Percentiles rank a stretch among this genome's conserved stretches.
These are phyloP conservation scores for Daktulosphaira vitifoliae DNA, from an alignment of 1,140 invertebrate species.

Conservation along the genomic window DNA sequence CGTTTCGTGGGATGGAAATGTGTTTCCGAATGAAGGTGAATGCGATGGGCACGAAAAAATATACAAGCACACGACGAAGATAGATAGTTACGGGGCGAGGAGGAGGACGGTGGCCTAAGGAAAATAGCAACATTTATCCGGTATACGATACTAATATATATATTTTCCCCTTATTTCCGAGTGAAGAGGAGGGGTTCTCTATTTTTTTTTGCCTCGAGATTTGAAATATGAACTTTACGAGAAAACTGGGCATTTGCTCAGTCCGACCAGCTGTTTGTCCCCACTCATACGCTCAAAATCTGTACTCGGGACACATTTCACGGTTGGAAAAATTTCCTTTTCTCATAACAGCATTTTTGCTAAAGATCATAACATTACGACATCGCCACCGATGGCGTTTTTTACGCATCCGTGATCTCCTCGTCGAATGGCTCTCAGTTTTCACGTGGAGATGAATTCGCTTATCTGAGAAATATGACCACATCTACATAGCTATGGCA, in stretches of 20 bases:
- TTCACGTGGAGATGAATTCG: no score
- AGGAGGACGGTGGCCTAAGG: neutral
- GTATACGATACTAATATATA: neutral
- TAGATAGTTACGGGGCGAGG: neutral
- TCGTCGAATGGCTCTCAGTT: neutral
- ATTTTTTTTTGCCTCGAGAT: neutral
- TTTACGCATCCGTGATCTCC: constrained; percentile 4
- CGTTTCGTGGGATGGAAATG: constrained; percentile 5
- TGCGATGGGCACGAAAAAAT: neutral
- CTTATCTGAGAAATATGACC: no score
- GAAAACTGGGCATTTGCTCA: constrained; percentile 17
- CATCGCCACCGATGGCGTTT: neutral
- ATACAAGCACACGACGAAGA: neutral
- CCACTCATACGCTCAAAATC: neutral
- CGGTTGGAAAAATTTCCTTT: neutral
- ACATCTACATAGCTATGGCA: no score
- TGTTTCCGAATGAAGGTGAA: constrained; percentile 1
- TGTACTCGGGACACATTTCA: neutral
- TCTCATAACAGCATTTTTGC: no score
- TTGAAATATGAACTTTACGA: constrained; percentile 21
- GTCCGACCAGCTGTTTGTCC: constrained; percentile 14
- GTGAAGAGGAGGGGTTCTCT: no score
- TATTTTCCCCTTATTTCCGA: neutral
- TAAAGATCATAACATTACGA: no score
- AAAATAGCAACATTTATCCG: constrained; percentile 26